Base-by-base conservation (phyloP, 2,113 vertebrate genomes). In the Hippocampus comes region DNA sequence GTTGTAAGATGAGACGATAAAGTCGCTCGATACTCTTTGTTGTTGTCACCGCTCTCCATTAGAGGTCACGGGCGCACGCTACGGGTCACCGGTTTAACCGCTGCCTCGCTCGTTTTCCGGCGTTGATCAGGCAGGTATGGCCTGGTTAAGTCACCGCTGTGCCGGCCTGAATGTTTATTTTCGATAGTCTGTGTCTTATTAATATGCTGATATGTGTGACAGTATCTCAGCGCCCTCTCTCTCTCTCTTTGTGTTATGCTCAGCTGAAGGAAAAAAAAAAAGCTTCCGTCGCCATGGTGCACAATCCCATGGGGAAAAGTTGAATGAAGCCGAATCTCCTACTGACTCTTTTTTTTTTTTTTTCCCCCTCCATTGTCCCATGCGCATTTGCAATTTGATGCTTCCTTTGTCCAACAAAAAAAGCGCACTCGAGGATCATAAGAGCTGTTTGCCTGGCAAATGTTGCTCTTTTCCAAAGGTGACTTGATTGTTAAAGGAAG, bases 201-300 rank as follows among this genome's bases (percentile, higher is more conserved):
- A 57, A 34, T 48, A 15, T 34, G 34, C 1, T 71, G 42, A 74
- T 38, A 63, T 6, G n/a, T 25, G 38, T 46, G 20, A 53, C 68
- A 69, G 49, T 42, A 17, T 55, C 27, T 30, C 68, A 51, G 48
- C 60, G 68, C 72, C 74, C 43, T 68, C 48, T 34, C 34, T 34
- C 34, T 34, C 34, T 38, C 34, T 80, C 48, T 71, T 68, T 74
- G 76, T 74, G 66, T 64, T 60, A 82, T 79, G 71, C 53, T 46
- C 72, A 77, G 86, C 12, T 10, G 25, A 55, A 46, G 10, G 5
- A 4, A 4, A 46, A 51, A 68, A 55, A 86, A 86, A 89, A 82
- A 74, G 80, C 82, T 75, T 74, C 73, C 5, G 86, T 92, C 83
- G 84, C 84, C 89, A 92, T 93, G 89, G 86, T 66, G 76, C 91